phyloP scores from a whole-genome alignment of 2,888 invertebrate species.

The Acanthosepion esculentum region DNA sequence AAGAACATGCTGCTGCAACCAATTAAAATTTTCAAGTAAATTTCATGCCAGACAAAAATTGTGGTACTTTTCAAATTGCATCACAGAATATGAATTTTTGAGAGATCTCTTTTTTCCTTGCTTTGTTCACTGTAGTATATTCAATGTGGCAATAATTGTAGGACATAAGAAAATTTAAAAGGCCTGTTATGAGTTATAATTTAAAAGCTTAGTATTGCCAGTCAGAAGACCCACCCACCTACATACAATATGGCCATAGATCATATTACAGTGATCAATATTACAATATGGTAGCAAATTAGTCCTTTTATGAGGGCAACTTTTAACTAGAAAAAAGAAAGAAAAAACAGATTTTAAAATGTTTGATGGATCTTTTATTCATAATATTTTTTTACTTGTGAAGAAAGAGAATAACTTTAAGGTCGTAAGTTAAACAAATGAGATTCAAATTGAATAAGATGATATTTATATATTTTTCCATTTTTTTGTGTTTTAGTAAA shows the following conservation, averaged over 20 bases:
- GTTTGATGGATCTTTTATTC: not conserved
- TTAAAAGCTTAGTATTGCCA: not conserved
- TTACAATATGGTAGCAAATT: not conserved
- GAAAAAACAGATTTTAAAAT: not conserved
- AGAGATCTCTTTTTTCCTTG: too few species aligned
- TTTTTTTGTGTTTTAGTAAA: not conserved
- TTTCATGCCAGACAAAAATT: too few species aligned
- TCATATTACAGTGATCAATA: not conserved
- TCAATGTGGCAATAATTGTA: not conserved
- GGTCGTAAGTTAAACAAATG: not conserved
- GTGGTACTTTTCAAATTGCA: too few species aligned
- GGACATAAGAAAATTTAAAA: not conserved
- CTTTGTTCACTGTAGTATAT: not conserved
- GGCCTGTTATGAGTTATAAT: not conserved
- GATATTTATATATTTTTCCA: not conserved
- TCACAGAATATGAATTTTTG: too few species aligned
- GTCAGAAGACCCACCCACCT: not conserved
- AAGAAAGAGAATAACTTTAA: not conserved
- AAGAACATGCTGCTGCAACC: too few species aligned
- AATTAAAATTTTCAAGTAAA: too few species aligned
- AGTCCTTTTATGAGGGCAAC: not conserved
- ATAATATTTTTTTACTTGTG: not conserved
- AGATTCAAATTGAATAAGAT: not conserved
- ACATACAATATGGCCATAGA: not conserved
- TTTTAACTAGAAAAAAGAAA: not conserved